Base-by-base conservation (phyloP, 2,113 vertebrate species). In the Psammodynastes pulverulentus region DNA sequence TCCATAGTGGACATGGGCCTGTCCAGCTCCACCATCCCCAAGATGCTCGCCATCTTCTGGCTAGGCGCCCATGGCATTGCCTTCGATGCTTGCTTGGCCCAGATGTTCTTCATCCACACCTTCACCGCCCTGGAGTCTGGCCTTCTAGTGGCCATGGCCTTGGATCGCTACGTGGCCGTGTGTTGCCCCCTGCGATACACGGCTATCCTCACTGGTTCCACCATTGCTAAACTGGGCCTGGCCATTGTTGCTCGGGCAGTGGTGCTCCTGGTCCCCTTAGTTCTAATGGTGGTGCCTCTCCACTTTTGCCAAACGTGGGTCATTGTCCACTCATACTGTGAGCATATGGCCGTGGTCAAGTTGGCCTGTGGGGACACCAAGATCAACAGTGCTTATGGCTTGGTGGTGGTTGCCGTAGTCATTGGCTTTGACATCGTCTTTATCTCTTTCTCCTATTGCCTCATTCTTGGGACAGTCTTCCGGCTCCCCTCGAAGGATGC, bases 21-120 rank as follows among this genome's bases (percentile, higher is more conserved):
- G 17, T 90, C 88, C 10, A 90, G 51, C 21, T 48, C 51, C 1
- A 45, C 67, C 8, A 43, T 91, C 21, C 92, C 89, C 43, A 91
- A 93, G 43, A 48, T 90, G 72, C 49, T 91, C 17, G 52, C 51
- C 39, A 51, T 72, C 49, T 90, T 93, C 51, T 67, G 79, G 92
- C 39, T 90, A 10, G 43, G 88, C 49, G 48, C 72, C 17, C 72
- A 39, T 3, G 89, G 26, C 19, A 56, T 93, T 46, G 58, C 24
- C 45, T 84, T 90, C 7, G 4, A 51, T 48, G 72, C 46, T 19
- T 93, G 92, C 89, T 51, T 93, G 62, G 52, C 62, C 1, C 86
- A 87, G 86, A 87, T 56, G 54, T 56, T 56, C 54, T 56, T 56
- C 7, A 56, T 56, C 54, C 54, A 56, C 24, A 23, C 54, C 54